These are phyloP conservation scores for Tetramorium alpestre DNA, from an alignment of 1,140 invertebrate genomes.

Conservation along the genomic window DNA sequence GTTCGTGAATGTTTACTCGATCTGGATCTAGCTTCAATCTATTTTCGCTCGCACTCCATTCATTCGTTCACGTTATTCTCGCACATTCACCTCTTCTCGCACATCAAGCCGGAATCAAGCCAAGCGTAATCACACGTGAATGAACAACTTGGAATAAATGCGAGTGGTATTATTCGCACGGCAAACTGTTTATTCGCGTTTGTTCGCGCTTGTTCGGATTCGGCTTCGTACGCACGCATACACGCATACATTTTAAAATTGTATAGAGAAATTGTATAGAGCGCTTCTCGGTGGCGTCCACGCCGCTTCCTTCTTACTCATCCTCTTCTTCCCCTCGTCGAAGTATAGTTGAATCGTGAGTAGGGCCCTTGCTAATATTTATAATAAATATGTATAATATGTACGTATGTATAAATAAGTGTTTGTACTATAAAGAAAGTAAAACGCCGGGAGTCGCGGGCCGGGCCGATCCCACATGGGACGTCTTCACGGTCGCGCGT, in stretches of 20 bases:
- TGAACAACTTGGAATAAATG: not conserved
- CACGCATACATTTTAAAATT: constrained; percentile 38
- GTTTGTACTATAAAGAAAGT: constrained; percentile 85
- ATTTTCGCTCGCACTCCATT: constrained; percentile 22
- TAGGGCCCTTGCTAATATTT: constrained; percentile 83
- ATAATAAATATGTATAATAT: constrained; percentile 82
- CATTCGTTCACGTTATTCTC: not conserved
- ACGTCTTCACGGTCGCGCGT: constrained; percentile 60
- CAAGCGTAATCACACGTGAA: not conserved
- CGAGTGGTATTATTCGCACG: not conserved
- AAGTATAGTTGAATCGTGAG: constrained; percentile 85
- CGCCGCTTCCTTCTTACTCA: constrained; percentile 30
- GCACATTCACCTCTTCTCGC: constrained; percentile 23
- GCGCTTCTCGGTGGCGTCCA: constrained; percentile 26
- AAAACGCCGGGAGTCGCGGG: constrained; percentile 61
- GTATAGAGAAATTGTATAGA: constrained; percentile 59
- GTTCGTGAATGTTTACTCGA: not conserved
- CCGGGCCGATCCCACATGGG: constrained; percentile 63
- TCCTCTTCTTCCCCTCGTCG: constrained; percentile 60
- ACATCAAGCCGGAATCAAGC: not conserved
- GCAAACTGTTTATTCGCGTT: not conserved
- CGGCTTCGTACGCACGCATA: constrained; percentile 28
- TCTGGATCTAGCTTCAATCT: constrained; percentile 7
- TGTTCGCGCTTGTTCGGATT: not conserved
- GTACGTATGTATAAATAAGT: constrained; percentile 81